Evolutionary conservation across 2,888 invertebrate genomes (phyloP), one percentile per base, ranked within the genome.

Genomic region (Amitus sp.): DNA sequence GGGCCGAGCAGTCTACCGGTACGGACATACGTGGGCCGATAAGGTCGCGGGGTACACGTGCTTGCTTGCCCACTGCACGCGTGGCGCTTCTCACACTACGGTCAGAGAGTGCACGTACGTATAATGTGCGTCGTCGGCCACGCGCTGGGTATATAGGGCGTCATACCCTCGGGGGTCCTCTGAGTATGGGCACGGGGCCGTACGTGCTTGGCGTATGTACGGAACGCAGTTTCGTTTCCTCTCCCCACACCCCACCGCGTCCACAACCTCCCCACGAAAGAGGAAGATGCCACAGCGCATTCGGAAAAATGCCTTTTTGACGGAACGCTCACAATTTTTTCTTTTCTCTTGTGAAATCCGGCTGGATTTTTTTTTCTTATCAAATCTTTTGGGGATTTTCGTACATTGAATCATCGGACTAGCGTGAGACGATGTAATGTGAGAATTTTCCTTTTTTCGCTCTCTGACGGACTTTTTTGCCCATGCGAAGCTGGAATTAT

Each of bases 201-300:
- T 80, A 80, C 80, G 80, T 80, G 80, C 79, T 72, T 74, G 69
- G 79, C 76, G 73, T 80, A 78, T 77, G 72, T 78, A 78, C 60
- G 47, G 48, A 73, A 73, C 73, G 73, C 67, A 62, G 65, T 57
- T 58, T 53, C 48, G 45, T 62, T 49, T 28, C 51, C 20, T 55
- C 50, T 55, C 53, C 42, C 52, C 59, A 37, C 52, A 19, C 23
- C 47, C 30, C 47, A 48, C 53, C 58, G 51, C 51, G 51, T 66
- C 67, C 62, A 62, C 63, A 66, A 57, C 54, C 60, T 51, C 54
- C 61, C 58, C 37, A 54, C 49, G 56, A 33, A 33, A n/a, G 15
- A 39, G 39, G 39, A 39, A 39, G 39, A n/a, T 39, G 6, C 39
- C 50, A 56, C 20, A 47, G 12, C 13, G 20, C 47, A 50, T 23